A percentile compares a stretch with the other conserved stretches of the same genome.
Evolutionary conservation across 2,888 invertebrate species (phyloP).

Genomic region (Crioceris asparagi): DNA sequence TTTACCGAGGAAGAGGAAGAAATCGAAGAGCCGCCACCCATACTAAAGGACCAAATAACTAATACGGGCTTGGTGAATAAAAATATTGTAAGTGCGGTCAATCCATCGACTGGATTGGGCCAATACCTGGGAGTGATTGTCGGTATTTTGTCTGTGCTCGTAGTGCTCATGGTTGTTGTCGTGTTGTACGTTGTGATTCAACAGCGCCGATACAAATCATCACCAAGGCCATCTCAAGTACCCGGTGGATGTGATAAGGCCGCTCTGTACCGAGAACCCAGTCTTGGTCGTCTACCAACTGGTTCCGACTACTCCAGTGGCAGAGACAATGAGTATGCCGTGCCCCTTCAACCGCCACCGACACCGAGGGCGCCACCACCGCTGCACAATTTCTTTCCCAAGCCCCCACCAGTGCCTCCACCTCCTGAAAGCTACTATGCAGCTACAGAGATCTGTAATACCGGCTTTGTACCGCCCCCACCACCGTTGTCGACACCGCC

Average conservation of each 20-base stretch:
- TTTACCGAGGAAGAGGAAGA: conserved; percentile 33
- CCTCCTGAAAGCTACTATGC: conserved; percentile 63
- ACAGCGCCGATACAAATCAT: conserved; percentile 33
- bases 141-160: conserved; percentile 33
- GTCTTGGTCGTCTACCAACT: conserved; percentile 27
- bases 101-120: conserved; percentile 31
- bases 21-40: conserved; percentile 12
- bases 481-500: conserved; percentile 37
- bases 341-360: conserved; percentile 44
- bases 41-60: conserved; percentile 28
- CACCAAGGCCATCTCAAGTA: conserved; percentile 28
- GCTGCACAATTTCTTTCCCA: conserved; percentile 47
- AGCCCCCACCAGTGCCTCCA: conserved; percentile 55
- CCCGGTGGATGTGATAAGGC: conserved; percentile 35
- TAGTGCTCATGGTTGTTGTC: conserved; percentile 33
- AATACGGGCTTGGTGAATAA: conserved; percentile 23
- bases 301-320: conserved; percentile 38
- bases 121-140: conserved; percentile 37
- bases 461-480: conserved; percentile 35
- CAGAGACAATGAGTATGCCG: conserved; percentile 52
- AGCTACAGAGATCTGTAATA: conserved; percentile 54
- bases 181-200: conserved; percentile 34
- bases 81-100: conserved; percentile 33
- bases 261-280: conserved; percentile 36
- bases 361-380: conserved; percentile 43